phyloP scores from a whole-genome alignment of 1,140 invertebrate genomes.

The Zaprionus davidi region DNA sequence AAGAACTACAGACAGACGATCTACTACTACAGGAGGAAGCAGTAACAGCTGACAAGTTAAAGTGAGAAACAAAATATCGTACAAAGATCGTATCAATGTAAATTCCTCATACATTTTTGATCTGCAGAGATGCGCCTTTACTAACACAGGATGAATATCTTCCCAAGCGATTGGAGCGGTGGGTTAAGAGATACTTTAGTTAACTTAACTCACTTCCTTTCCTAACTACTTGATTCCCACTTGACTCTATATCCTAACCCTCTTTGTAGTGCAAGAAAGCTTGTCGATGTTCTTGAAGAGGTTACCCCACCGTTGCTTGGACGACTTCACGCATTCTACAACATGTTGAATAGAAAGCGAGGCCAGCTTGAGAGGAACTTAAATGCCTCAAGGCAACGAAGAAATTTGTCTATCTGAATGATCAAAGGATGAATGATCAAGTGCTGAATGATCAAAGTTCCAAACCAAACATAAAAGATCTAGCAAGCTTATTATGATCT shows the following conservation, averaged over 20 bases:
- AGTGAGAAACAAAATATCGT: background rate
- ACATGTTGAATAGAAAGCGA: background rate
- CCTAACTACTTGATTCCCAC: background rate
- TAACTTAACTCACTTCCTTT: background rate
- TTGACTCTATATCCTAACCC: background rate
- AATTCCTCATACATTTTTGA: background rate
- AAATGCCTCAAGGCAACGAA: background rate
- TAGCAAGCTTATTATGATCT: no score
- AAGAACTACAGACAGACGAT: background rate
- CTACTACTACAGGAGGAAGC: background rate
- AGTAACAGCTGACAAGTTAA: background rate
- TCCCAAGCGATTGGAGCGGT: slow-evolving; percentile 17
- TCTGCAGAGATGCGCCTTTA: background rate
- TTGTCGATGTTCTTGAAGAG: background rate
- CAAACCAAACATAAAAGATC: no score
- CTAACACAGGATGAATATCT: slow-evolving; percentile 9
- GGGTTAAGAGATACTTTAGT: background rate
- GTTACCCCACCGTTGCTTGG: background rate
- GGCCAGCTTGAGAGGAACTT: background rate
- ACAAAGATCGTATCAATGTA: background rate
- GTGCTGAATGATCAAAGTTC: background rate
- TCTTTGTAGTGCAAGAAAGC: background rate
- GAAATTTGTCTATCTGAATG: no score
- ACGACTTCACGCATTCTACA: background rate
- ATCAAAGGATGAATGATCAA: no score